These are phyloP conservation scores for Molorchus minor DNA, from an alignment of 2,888 invertebrate species.

Conservation along the genomic window DNA sequence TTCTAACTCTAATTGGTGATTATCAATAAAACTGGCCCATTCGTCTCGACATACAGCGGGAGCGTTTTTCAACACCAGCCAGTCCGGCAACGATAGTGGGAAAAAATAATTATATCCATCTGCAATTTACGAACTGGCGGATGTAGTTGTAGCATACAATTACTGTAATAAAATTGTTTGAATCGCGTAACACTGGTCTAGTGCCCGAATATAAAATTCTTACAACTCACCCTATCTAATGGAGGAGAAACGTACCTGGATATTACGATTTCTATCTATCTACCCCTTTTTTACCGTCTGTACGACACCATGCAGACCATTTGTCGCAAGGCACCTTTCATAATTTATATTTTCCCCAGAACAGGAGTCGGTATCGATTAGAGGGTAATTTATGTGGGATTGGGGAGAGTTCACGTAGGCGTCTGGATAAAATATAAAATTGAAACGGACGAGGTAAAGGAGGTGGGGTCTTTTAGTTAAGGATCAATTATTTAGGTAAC, in stretches of 20 bases:
- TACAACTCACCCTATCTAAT: background rate
- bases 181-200: slow-evolving; percentile 15
- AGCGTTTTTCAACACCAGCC: too few species aligned
- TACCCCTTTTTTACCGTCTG: background rate
- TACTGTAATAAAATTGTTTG: too few species aligned
- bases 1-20: slow-evolving; percentile 36
- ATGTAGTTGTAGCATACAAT: too few species aligned
- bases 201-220: slow-evolving; percentile 21
- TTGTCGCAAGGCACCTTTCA: slow-evolving; percentile 49
- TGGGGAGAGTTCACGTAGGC: slow-evolving; percentile 51
- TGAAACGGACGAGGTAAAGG: slow-evolving; percentile 59
- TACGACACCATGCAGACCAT: slow-evolving; percentile 40
- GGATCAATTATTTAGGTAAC: background rate
- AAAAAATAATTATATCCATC: too few species aligned
- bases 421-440: slow-evolving; percentile 55
- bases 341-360: slow-evolving; percentile 46
- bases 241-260: background rate
- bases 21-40: slow-evolving; percentile 40
- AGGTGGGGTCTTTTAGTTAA: slow-evolving; percentile 50
- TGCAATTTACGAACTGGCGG: too few species aligned
- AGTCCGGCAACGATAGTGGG: too few species aligned
- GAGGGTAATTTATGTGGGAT: slow-evolving; percentile 54
- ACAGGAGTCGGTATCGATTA: slow-evolving; percentile 53
- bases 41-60: slow-evolving; percentile 15
- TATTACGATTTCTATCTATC: slow-evolving; percentile 3